phyloP scores from a whole-genome alignment of 2,797 vertebrate species.

The Pseudomugil tenellus region DNA sequence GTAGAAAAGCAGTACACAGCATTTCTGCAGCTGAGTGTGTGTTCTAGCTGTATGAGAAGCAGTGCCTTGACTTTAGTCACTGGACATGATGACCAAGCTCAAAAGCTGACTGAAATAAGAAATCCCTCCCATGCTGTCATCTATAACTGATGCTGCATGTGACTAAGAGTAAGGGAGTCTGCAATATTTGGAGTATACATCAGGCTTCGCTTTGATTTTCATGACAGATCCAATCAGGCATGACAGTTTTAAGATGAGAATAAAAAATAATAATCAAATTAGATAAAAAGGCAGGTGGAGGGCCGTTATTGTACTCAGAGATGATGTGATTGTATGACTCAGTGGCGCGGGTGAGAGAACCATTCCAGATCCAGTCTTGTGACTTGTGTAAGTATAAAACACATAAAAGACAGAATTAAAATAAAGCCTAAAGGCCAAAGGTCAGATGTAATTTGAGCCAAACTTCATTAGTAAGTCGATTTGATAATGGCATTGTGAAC shows the following conservation, averaged over 20 bases:
- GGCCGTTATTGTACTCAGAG: slow-evolving; percentile 4
- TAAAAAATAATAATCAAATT: slow-evolving; percentile 9
- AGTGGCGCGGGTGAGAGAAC: not conserved
- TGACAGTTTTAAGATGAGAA: slow-evolving; percentile 24
- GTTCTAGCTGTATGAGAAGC: not conserved
- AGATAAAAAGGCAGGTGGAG: slow-evolving; percentile 11
- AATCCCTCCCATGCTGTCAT: slow-evolving; percentile 33
- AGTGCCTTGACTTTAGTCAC: slow-evolving; percentile 9
- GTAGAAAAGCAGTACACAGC: slow-evolving; percentile 36
- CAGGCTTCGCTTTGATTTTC: not conserved
- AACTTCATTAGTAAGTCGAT: slow-evolving; percentile 44
- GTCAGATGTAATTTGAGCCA: slow-evolving; percentile 39
- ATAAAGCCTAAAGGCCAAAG: too few relatives aligned
- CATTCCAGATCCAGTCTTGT: not conserved
- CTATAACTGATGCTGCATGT: slow-evolving; percentile 17
- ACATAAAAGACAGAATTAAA: too few relatives aligned
- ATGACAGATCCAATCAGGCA: slow-evolving; percentile 6
- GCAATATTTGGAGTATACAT: slow-evolving; percentile 1
- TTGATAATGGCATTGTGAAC: slow-evolving; percentile 39
- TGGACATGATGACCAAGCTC: slow-evolving; percentile 11
- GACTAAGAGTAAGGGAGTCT: slow-evolving; percentile 14
- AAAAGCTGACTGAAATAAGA: slow-evolving; percentile 28
- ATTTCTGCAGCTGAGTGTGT: slow-evolving; percentile 30
- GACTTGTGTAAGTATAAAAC: not conserved
- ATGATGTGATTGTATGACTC: slow-evolving; percentile 18